phyloP scores from a whole-genome alignment of 2,113 vertebrate genomes.

The rat (Rattus norvegicus) region DNA sequence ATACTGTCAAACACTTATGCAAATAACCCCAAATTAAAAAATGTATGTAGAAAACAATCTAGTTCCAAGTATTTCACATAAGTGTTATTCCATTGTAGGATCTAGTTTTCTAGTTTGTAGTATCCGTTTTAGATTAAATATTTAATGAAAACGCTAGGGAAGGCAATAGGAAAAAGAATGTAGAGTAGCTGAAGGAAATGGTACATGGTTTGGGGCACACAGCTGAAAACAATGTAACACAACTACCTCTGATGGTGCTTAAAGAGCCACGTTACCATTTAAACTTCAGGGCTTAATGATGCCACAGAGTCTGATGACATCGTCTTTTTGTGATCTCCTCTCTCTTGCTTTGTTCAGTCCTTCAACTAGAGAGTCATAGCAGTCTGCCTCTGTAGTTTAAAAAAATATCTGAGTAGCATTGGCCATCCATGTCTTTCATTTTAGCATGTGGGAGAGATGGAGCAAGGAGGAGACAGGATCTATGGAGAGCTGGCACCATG shows the following conservation, averaged over 20 bases:
- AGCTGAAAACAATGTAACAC: background rate
- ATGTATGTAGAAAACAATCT: background rate
- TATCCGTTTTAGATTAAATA: constrained; percentile 72
- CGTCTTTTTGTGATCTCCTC: constrained; percentile 48
- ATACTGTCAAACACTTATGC: background rate
- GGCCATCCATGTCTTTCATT: constrained; percentile 69
- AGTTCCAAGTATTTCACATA: background rate
- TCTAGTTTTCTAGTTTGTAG: constrained; percentile 49
- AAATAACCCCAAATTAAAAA: background rate
- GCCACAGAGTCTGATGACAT: constrained; percentile 42
- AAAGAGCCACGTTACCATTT: constrained; percentile 34
- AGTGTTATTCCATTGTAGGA: background rate
- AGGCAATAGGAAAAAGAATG: constrained; percentile 33
- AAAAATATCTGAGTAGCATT: constrained; percentile 72
- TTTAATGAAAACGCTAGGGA: constrained; percentile 74
- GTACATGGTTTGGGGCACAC: background rate
- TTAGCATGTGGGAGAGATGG: constrained; percentile 45
- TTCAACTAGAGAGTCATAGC: constrained; percentile 31
- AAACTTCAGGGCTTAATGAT: background rate
- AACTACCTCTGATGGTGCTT: constrained; percentile 62
- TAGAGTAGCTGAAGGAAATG: accelerated
- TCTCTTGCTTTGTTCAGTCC: background rate
- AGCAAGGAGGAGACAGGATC: constrained; percentile 44
- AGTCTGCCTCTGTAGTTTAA: constrained; percentile 64
- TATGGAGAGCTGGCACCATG: constrained; percentile 14